Evolutionary conservation across 2,113 vertebrate species (phyloP).

Genomic region (Brevimyrus niger): DNA sequence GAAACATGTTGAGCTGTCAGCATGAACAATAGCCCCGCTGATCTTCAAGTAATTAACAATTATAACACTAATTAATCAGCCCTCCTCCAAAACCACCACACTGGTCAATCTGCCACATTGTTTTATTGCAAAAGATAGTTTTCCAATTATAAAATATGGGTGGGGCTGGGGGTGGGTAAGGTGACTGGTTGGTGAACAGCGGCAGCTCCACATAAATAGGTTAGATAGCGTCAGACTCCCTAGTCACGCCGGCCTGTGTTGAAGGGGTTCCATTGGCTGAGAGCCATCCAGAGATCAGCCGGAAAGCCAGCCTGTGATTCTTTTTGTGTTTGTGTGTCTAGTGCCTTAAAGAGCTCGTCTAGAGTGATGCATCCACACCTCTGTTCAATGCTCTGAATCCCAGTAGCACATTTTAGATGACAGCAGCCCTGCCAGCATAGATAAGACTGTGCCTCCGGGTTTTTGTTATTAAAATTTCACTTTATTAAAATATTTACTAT

Average conservation of each 20-base stretch:
- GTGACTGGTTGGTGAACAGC: neutral
- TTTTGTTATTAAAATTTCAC: neutral
- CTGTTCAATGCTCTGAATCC: neutral
- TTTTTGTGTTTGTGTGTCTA: neutral
- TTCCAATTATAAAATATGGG: neutral
- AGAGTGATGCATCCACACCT: neutral
- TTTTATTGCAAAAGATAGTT: neutral
- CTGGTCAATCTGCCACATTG: constrained; percentile 33
- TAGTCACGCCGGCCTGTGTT: neutral
- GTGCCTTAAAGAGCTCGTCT: neutral
- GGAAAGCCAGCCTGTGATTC: neutral
- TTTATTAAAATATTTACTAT: neutral
- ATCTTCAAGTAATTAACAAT: constrained; percentile 62
- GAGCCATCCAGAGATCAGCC: neutral
- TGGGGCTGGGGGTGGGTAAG: neutral
- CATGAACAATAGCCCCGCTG: constrained; percentile 51
- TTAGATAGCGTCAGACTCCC: no score
- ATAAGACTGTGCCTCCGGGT: neutral
- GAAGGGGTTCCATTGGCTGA: neutral
- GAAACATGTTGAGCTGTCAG: constrained; percentile 52
- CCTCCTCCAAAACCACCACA: neutral
- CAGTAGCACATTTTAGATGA: neutral
- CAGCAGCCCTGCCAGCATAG: constrained; percentile 4
- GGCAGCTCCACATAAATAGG: neutral
- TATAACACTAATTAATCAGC: constrained; percentile 57